Evolutionary conservation across 2,113 vertebrate species (phyloP), one percentile per base, ranked within the genome.

Genomic region (Lycaon pictus): DNA sequence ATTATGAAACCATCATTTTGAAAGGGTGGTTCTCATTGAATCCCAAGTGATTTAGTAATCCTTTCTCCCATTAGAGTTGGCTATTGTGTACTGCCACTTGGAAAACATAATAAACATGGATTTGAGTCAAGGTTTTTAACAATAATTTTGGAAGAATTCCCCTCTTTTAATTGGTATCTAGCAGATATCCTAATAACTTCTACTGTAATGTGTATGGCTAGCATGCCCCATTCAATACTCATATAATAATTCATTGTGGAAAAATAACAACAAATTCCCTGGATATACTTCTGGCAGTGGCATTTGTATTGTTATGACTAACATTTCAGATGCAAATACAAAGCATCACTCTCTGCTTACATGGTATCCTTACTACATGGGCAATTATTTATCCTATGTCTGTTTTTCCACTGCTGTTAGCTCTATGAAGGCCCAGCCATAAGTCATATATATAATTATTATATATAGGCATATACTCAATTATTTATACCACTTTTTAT

Each of bases 91-190:
- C 29, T 53, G 32, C 25, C 16, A 63, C 7, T 32, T 87, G 43
- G 53, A 63, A 53, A 87, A 94, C 19, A 55, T 58, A 55, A 63
- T 51, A 83, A 83, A 95, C 80, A 29, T 90, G 23, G 93, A 76
- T 80, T n/a, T 95, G 55, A 94, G 51, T 87, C 84, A 48, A 97
- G 58, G 43, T 69, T 92, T 79, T n/a, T 55, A 95, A 93, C 1
- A 67, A 20, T 51, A 48, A 20, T 51, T 92, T 89, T 60, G 23
- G 51, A 93, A 74, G 29, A 91, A 79, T 25, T 63, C 5, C 32
- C 23, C 43, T 12, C 85, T 35, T 96, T 82, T 63, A 84, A 74
- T 92, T 32, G 63, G 12, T 77, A 29, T n/a, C 58, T 65, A 67
- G 58, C 0, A 95, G 48, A 65, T 17, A 96, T 48, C 15, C 71